phyloP scores from a whole-genome alignment of 1,140 invertebrate genomes.

The Diorhabda sublineata region DNA sequence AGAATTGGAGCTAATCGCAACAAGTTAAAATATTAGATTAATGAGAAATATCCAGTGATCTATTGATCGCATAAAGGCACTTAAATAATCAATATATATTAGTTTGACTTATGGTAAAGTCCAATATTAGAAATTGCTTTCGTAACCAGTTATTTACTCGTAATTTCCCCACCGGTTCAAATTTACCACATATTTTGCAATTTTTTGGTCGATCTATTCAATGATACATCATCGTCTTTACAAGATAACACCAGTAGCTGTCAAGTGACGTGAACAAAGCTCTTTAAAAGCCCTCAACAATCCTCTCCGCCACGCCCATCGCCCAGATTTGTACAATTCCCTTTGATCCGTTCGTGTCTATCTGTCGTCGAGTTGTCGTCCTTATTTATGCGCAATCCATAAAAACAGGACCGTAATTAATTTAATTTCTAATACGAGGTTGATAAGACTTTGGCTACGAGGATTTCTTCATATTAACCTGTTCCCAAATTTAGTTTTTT shows the following conservation, averaged over 20 bases:
- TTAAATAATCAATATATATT: too few species aligned
- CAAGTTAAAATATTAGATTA: too few species aligned
- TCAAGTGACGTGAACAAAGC: constrained; percentile 35
- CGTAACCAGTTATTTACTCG: too few species aligned
- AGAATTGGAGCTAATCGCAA: too few species aligned
- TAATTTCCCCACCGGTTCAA: neutral
- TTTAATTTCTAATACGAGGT: too few species aligned
- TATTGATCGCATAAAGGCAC: too few species aligned
- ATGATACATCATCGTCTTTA: constrained; percentile 13
- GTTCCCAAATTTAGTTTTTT: too few species aligned
- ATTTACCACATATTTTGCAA: constrained; percentile 25
- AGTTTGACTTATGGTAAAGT: too few species aligned
- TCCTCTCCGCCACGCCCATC: constrained; percentile 31
- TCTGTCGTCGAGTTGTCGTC: constrained; percentile 22
- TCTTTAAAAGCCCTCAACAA: constrained; percentile 32
- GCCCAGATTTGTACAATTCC: constrained; percentile 36
- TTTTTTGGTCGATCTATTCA: constrained; percentile 27
- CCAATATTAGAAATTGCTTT: too few species aligned
- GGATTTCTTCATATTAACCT: too few species aligned
- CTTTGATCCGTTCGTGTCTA: constrained; percentile 25
- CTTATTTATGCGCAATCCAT: constrained; percentile 19
- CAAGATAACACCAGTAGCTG: constrained; percentile 29
- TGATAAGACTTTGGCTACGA: too few species aligned
- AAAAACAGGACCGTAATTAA: constrained; percentile 12
- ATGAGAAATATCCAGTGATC: too few species aligned